Conservation (phyloP, 1,140 invertebrate species). For the Atta colombica region DNA sequence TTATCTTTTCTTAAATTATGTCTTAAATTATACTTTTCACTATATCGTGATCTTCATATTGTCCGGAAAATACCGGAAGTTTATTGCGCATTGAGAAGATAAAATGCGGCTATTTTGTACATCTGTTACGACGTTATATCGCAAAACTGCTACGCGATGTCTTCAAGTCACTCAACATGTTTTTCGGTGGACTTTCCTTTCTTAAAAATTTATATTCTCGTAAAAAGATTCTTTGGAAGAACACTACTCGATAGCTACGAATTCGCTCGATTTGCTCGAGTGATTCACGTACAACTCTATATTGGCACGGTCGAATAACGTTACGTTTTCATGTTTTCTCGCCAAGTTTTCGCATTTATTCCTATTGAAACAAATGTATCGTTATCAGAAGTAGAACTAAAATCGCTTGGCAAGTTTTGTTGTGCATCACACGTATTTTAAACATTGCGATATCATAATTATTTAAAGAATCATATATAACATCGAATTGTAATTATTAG, state of each 20-base stretch:
- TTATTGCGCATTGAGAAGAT: conserved; percentile 6
- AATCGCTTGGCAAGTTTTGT: not conserved
- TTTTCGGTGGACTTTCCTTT: conserved; percentile 7
- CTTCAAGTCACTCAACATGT: not conserved
- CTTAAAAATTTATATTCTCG: conserved; percentile 44
- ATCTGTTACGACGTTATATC: conserved; percentile 12
- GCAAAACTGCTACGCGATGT: conserved; percentile 1
- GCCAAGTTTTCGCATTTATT: conserved; percentile 38
- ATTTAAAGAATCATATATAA: not conserved
- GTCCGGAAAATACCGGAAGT: not conserved
- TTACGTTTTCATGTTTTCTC: conserved; percentile 25
- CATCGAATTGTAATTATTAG: not conserved
- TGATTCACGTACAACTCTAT: not conserved
- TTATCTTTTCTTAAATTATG: conserved; percentile 13
- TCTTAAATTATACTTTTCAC: conserved; percentile 14
- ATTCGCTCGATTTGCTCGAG: conserved; percentile 9
- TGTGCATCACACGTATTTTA: not conserved
- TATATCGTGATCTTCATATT: not conserved
- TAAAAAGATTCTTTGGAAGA: not conserved
- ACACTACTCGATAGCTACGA: not conserved
- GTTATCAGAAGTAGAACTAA: not conserved
- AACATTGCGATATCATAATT: not conserved
- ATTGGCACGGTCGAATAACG: conserved; percentile 7
- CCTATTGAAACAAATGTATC: not conserved
- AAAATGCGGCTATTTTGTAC: conserved; percentile 33